Evolutionary conservation across 1,140 invertebrate genomes (phyloP), one percentile per base, ranked within the genome.

Genomic region (Chrysoperla carnea): DNA sequence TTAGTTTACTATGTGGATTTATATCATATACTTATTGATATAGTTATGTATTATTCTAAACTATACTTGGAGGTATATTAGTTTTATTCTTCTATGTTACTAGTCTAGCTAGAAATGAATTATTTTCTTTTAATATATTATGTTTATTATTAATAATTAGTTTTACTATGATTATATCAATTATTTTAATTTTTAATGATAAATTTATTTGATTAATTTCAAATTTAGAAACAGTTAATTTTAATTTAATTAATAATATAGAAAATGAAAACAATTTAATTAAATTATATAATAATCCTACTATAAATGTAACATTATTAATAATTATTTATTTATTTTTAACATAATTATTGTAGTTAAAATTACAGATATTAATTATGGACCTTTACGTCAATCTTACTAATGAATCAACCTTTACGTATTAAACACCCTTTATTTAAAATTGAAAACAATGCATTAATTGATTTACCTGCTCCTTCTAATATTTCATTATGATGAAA

Each of bases 71-170:
- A 50, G 68, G 68, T 37, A 56, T 71, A 61, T 52, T 71, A 64
- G 59, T 71, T 48, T 44, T 71, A 53, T 72, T 71, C 60, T 58
- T 69, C 58, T 69, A 71, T 58, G 62, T 72, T 40, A 65, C 64
- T 40, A 70, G 67, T 47, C 54, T 72, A 53, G 59, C 61, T 3
- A 66, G 61, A 17, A 70, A 71, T 62, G 57, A 68, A 66, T 59
- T 64, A 61, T 67, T 68, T 56, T 56, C 58, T 46, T 57, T 53
- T 50, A 51, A 35, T 36, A 47, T 52, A 35, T 55, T 52, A 55
- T 49, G 47, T 39, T 42, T 52, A 54, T 49, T 40, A 42, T 52
- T 46, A 50, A 47, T 54, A 35, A 40, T 48, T 39, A 42, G 46
- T 49, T 40, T 43, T 43, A 42, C 48, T 47, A 40, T 56, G 39